A percentile compares a stretch with the other conserved stretches of the same genome.
Evolutionary conservation across 2,113 vertebrate genomes (phyloP).

Genomic region (Chamaea fasciata): DNA sequence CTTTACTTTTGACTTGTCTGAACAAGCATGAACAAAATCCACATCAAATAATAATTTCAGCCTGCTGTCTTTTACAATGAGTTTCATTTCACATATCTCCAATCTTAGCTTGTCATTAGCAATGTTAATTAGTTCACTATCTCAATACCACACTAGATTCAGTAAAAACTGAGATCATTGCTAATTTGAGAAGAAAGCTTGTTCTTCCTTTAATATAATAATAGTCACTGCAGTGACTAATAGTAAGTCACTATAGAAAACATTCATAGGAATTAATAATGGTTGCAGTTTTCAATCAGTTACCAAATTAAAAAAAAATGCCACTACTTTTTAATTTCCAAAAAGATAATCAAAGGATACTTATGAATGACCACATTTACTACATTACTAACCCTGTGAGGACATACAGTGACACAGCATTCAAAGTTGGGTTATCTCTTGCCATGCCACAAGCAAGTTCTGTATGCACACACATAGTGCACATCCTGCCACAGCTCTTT

Average conservation of each 20-base stretch:
- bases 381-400: neutral
- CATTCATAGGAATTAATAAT: neutral
- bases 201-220: neutral
- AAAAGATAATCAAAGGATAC: neutral
- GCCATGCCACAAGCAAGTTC: neutral
- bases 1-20: conserved; percentile 20
- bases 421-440: neutral
- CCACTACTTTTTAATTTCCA: neutral
- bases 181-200: conserved; percentile 2
- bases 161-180: neutral
- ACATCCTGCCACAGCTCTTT: neutral
- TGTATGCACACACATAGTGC: rapidly evolving
- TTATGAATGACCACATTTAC: neutral
- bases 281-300: neutral
- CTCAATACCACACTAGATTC: neutral
- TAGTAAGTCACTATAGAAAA: neutral
- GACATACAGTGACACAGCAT: neutral
- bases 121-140: conserved; percentile 26
- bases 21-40: conserved; percentile 34
- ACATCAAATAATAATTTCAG: conserved; percentile 6
- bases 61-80: neutral
- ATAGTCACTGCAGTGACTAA: neutral
- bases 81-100: neutral
- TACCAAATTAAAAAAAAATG: neutral
- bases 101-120: neutral